A percentile compares a stretch with the other conserved stretches of the same genome.
These are phyloP conservation scores for Drosophila flavopinicola DNA, from an alignment of 2,888 invertebrate species.

Conservation along the genomic window DNA sequence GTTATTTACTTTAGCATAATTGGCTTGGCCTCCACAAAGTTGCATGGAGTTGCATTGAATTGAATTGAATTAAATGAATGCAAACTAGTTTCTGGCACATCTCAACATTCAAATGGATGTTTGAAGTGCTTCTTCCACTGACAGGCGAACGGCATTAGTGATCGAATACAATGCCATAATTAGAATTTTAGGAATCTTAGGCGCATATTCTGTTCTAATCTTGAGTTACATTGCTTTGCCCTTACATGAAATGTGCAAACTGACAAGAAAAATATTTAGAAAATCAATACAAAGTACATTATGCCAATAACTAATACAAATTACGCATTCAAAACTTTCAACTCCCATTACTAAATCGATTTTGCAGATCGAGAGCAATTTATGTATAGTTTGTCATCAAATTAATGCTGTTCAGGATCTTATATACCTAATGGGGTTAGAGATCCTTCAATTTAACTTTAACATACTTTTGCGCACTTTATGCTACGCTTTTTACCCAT, in stretches of 20 bases:
- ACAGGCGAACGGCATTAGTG: not conserved
- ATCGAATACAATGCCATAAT: not conserved
- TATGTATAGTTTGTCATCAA: too few species aligned
- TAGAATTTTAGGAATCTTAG: not conserved
- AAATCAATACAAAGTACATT: too few species aligned
- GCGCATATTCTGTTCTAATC: not conserved
- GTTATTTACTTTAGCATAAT: constrained; percentile 75
- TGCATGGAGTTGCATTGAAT: constrained; percentile 50
- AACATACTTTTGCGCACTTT: too few species aligned
- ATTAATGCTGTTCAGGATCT: too few species aligned
- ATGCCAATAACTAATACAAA: too few species aligned
- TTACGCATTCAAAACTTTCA: too few species aligned
- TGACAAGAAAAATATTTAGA: not conserved
- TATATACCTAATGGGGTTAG: too few species aligned
- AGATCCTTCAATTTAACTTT: too few species aligned
- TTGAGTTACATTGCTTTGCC: constrained; percentile 11
- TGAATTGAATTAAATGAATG: constrained; percentile 65
- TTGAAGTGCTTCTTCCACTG: constrained; percentile 1
- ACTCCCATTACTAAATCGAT: too few species aligned
- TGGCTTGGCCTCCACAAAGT: constrained; percentile 59
- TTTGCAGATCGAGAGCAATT: too few species aligned
- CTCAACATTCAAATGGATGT: constrained; percentile 15
- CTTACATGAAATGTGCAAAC: constrained; percentile 1
- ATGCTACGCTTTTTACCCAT: too few species aligned
- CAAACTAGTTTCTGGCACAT: constrained; percentile 14